phyloP scores from a whole-genome alignment of 2,113 vertebrate genomes.

The Macquaria australasica region DNA sequence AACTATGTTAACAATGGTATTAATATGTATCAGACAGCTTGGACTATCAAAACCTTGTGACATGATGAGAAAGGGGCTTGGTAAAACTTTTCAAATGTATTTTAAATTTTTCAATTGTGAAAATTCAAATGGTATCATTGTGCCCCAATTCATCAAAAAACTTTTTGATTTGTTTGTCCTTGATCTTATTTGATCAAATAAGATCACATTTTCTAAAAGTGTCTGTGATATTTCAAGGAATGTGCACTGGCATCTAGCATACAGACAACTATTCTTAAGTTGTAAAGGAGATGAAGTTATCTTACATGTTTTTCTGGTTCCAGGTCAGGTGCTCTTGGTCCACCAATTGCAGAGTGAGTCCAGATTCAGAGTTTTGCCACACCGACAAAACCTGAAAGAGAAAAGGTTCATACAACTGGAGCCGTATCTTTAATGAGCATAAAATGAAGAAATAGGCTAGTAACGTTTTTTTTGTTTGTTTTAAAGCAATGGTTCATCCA shows the following conservation, averaged over 20 bases:
- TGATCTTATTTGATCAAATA: background rate
- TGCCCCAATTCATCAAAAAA: background rate
- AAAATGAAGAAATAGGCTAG: background rate
- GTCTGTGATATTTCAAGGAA: background rate
- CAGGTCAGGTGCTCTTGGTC: slow-evolving; percentile 86
- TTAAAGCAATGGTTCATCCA: background rate
- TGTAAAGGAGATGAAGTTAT: background rate
- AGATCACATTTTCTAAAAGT: background rate
- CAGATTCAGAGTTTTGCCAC: slow-evolving; percentile 87
- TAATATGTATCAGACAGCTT: background rate
- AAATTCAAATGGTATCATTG: too few relatives aligned
- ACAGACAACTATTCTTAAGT: background rate
- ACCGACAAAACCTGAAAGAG: slow-evolving; percentile 88
- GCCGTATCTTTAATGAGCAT: background rate
- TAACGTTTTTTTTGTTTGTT: background rate
- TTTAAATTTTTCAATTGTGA: background rate
- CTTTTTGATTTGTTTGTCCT: background rate
- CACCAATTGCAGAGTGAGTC: slow-evolving; percentile 86
- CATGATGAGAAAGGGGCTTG: background rate
- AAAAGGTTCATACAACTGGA: background rate
- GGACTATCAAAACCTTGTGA: background rate
- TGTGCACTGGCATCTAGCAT: too few relatives aligned
- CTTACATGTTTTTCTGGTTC: slow-evolving; percentile 91
- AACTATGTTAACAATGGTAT: background rate
- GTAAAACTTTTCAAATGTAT: background rate